Conservation (phyloP, 2,888 invertebrate species). For the Malthinus seriepunctatus region DNA sequence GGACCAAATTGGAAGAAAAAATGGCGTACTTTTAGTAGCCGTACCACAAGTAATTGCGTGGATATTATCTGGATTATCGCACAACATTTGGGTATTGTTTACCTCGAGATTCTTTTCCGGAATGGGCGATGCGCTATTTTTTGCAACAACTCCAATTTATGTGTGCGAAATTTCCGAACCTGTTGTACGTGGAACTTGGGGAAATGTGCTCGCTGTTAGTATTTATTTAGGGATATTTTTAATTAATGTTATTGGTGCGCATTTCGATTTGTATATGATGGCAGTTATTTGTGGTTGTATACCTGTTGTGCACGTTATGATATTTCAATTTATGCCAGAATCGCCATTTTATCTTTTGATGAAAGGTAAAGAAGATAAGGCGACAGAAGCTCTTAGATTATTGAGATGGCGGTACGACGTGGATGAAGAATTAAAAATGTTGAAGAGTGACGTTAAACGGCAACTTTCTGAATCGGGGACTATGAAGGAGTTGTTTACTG, state of each 20-base stretch:
- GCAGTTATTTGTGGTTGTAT: constrained; percentile 30
- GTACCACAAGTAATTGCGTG: constrained; percentile 26
- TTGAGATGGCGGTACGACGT: constrained; percentile 41
- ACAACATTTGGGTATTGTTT: constrained; percentile 41
- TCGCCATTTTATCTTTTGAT: constrained; percentile 46
- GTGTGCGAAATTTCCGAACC: constrained; percentile 43
- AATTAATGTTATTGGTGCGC: constrained; percentile 42
- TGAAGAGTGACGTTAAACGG: constrained; percentile 40
- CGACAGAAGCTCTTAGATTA: constrained; percentile 36
- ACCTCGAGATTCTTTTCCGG: constrained; percentile 40
- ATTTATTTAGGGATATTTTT: constrained; percentile 37
- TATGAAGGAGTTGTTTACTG: constrained; percentile 41
- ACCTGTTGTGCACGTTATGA: constrained; percentile 36
- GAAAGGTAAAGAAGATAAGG: constrained; percentile 37
- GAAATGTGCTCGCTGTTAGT: constrained; percentile 36
- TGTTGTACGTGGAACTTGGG: constrained; percentile 43
- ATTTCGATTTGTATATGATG: constrained; percentile 25
- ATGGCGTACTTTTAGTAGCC: too few relatives aligned
- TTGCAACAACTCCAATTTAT: constrained; percentile 37
- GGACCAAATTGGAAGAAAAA: too few relatives aligned
- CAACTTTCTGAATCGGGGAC: constrained; percentile 43
- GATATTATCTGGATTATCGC: constrained; percentile 36
- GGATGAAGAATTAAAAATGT: constrained; percentile 37
- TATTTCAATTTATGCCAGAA: constrained; percentile 43
- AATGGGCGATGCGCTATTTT: constrained; percentile 40